phyloP scores from a whole-genome alignment of 2,113 vertebrate species.

The Limanda limanda region DNA sequence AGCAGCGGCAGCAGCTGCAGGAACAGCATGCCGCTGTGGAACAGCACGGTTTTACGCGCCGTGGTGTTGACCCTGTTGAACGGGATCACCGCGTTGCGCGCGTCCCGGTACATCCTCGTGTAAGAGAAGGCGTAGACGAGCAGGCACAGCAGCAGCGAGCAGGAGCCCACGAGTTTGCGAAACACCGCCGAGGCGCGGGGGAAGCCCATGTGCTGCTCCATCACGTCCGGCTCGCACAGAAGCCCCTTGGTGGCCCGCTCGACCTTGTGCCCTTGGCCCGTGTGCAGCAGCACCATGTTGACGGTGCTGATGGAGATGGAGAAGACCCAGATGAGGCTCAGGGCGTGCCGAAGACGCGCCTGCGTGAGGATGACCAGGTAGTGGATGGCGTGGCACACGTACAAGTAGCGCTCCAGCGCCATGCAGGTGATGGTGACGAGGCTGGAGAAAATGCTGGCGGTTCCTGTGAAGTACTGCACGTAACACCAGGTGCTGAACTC shows the following conservation, averaged over 20 bases:
- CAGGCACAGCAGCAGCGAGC: constrained; percentile 55
- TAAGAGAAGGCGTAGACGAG: constrained; percentile 64
- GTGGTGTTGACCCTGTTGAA: constrained; percentile 64
- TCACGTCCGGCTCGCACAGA: constrained; percentile 71
- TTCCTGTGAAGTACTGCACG: constrained; percentile 63
- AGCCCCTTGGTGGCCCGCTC: constrained; percentile 40
- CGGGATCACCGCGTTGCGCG: constrained; percentile 61
- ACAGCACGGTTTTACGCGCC: constrained; percentile 70
- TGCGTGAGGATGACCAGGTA: constrained; percentile 65
- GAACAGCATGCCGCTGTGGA: constrained; percentile 73
- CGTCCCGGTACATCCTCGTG: constrained; percentile 64
- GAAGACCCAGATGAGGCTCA: constrained; percentile 59
- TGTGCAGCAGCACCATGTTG: constrained; percentile 45
- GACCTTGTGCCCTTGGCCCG: neutral
- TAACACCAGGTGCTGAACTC: constrained; percentile 65
- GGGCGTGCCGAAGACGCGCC: constrained; percentile 35
- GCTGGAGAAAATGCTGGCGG: constrained; percentile 56
- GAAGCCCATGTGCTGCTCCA: constrained; percentile 71
- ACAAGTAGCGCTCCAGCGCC: constrained; percentile 77
- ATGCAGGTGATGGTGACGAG: constrained; percentile 72
- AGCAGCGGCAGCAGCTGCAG: constrained; percentile 72
- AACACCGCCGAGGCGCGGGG: constrained; percentile 52
- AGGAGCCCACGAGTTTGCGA: constrained; percentile 36
- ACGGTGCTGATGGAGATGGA: constrained; percentile 18
- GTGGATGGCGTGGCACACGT: constrained; percentile 72